phyloP scores from a whole-genome alignment of 2,113 vertebrate genomes.

The Phyllostomus hastatus region DNA sequence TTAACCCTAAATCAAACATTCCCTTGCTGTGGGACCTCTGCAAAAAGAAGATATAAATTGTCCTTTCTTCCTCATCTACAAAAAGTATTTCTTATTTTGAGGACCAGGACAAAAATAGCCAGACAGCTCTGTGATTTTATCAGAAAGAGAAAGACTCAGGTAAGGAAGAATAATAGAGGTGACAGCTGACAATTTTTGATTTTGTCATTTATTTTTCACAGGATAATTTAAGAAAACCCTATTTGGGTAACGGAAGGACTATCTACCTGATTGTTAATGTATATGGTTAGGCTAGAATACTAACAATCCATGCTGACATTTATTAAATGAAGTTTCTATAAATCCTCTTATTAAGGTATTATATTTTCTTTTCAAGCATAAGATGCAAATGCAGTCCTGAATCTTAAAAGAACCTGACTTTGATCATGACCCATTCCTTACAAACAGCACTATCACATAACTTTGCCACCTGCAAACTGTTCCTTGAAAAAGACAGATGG shows the following conservation, averaged over 20 bases:
- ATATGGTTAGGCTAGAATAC: not conserved
- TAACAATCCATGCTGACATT: not conserved
- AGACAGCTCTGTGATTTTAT: not conserved
- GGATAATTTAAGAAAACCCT: not conserved
- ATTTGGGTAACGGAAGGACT: not conserved
- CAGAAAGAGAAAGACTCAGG: not conserved
- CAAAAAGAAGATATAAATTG: not conserved
- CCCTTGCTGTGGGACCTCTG: not conserved
- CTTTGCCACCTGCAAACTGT: not conserved
- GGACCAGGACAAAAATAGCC: not conserved
- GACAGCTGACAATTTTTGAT: not conserved
- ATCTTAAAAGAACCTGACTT: not conserved
- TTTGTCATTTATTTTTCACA: slow-evolving; percentile 8
- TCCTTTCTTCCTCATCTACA: not conserved
- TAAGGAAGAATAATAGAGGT: not conserved
- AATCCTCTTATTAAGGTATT: slow-evolving; percentile 26
- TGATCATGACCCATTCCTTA: not conserved
- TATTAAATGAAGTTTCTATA: not conserved
- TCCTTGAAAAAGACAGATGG: not conserved
- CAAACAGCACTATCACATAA: not conserved
- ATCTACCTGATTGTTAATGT: not conserved
- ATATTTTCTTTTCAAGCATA: not conserved
- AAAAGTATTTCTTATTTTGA: not conserved
- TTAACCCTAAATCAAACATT: slow-evolving; percentile 62
- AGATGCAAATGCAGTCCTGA: not conserved